These are phyloP conservation scores for Popillia japonica DNA, from an alignment of 1,140 invertebrate genomes.

Conservation along the genomic window DNA sequence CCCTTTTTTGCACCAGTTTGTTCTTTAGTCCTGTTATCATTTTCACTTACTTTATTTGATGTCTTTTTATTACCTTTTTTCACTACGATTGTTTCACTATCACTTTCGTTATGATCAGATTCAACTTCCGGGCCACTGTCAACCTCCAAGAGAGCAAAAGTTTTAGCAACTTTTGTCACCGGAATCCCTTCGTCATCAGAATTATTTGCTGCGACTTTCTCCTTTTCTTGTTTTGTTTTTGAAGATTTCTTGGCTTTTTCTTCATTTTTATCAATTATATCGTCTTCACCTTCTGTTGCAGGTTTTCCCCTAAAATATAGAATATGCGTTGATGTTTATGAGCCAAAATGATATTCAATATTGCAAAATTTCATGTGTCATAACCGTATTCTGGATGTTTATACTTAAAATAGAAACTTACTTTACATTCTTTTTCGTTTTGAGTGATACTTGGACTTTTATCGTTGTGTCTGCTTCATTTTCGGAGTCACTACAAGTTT, in stretches of 20 bases:
- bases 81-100: conserved; percentile 61
- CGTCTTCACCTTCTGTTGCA: conserved; percentile 45
- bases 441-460: conserved; percentile 51
- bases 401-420: conserved; percentile 44
- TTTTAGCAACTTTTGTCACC: conserved; percentile 55
- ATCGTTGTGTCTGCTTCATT: conserved; percentile 50
- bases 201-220: conserved; percentile 58
- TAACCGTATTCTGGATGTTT: conserved; percentile 35
- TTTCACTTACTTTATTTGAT: conserved; percentile 62
- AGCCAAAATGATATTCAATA: background rate
- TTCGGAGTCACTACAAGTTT: conserved; percentile 54
- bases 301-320: conserved; percentile 33
- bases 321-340: conserved; percentile 44
- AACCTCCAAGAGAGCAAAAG: conserved; percentile 60
- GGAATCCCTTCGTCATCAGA: conserved; percentile 57
- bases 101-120: conserved; percentile 60
- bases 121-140: conserved; percentile 54
- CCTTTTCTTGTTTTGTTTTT: conserved; percentile 58
- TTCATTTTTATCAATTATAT: conserved; percentile 54
- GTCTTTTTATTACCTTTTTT: conserved; percentile 66
- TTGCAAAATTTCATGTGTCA: background rate
- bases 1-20: conserved; percentile 67
- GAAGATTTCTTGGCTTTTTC: conserved; percentile 48
- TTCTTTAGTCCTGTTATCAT: conserved; percentile 65
- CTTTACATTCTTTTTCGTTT: conserved; percentile 54